These are phyloP conservation scores for Drepana arcuata DNA, from an alignment of 1,140 invertebrate genomes.

Conservation along the genomic window DNA sequence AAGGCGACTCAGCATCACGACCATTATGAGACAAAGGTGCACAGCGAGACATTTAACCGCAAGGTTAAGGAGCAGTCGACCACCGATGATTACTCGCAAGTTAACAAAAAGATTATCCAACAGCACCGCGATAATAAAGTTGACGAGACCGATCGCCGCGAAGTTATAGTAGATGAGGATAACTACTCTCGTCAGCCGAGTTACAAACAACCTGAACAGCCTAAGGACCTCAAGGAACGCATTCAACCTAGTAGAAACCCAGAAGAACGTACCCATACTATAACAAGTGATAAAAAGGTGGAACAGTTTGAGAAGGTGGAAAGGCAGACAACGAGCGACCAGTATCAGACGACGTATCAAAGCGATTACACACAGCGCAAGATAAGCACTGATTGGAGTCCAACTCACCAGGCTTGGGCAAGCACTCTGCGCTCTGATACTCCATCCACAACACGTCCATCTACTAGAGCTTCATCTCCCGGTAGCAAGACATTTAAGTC, in stretches of 20 bases:
- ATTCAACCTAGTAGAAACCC: constrained; percentile 1
- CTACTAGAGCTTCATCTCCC: constrained; percentile 58
- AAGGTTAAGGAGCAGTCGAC: constrained; percentile 5
- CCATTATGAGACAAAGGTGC: constrained; percentile 8
- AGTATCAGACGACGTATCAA: constrained; percentile 76
- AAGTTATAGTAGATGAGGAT: not conserved
- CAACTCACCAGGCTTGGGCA: constrained; percentile 80
- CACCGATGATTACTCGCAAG: constrained; percentile 10
- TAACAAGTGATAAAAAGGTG: constrained; percentile 25
- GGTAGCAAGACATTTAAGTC: constrained; percentile 58
- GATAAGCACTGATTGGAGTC: constrained; percentile 76
- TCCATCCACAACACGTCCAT: constrained; percentile 58
- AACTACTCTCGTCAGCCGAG: too few species aligned
- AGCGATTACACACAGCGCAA: constrained; percentile 72
- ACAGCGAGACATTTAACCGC: not conserved
- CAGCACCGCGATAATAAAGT: constrained; percentile 1
- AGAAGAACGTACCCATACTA: constrained; percentile 13
- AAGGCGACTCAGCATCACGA: constrained; percentile 4
- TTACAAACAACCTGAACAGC: too few species aligned
- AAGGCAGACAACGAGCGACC: constrained; percentile 34
- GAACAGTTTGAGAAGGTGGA: constrained; percentile 6
- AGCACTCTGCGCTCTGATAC: constrained; percentile 76
- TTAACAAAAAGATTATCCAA: constrained; percentile 5
- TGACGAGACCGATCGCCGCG: constrained; percentile 1
- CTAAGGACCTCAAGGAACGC: constrained; percentile 17